A percentile compares a stretch with the other conserved stretches of the same genome.
These are phyloP conservation scores for Echinometra lucunter DNA, from an alignment of 53 echinoderm and acorn worm genomes.

Conservation along the genomic window DNA sequence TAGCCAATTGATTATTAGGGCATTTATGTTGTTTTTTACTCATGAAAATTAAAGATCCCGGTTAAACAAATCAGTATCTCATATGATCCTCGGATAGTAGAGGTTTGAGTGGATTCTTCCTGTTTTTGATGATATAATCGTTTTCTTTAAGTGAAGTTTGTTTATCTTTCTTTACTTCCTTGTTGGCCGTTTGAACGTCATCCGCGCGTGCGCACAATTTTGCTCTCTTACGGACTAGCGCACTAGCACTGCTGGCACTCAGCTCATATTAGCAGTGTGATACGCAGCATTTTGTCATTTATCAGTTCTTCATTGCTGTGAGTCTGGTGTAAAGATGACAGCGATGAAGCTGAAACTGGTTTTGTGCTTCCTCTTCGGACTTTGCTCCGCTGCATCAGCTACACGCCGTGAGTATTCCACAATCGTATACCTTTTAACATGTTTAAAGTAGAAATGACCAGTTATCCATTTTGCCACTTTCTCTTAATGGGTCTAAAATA, in stretches of 20 bases:
- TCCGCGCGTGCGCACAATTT: background rate
- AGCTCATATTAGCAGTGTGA: background rate
- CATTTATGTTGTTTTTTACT: background rate
- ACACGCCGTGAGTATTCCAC: background rate
- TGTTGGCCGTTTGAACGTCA: background rate
- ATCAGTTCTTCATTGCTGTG: background rate
- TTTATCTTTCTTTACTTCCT: conserved; percentile 33
- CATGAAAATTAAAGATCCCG: background rate
- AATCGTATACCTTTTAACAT: too few relatives aligned
- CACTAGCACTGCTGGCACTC: background rate
- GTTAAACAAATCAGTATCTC: background rate
- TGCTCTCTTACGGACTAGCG: background rate
- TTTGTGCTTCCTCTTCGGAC: background rate
- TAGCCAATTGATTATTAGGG: background rate
- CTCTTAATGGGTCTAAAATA: too few relatives aligned
- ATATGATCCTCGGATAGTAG: background rate
- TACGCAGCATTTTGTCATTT: background rate
- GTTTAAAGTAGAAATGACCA: too few relatives aligned
- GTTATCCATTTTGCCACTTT: too few relatives aligned
- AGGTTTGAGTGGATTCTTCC: background rate
- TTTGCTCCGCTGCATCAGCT: background rate
- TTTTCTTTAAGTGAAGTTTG: background rate
- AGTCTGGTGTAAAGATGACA: conserved; percentile 21
- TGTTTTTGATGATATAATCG: background rate
- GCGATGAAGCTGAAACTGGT: conserved; percentile 13